phyloP scores from a whole-genome alignment of 1,140 invertebrate genomes.

The Drosophila yakuba region DNA sequence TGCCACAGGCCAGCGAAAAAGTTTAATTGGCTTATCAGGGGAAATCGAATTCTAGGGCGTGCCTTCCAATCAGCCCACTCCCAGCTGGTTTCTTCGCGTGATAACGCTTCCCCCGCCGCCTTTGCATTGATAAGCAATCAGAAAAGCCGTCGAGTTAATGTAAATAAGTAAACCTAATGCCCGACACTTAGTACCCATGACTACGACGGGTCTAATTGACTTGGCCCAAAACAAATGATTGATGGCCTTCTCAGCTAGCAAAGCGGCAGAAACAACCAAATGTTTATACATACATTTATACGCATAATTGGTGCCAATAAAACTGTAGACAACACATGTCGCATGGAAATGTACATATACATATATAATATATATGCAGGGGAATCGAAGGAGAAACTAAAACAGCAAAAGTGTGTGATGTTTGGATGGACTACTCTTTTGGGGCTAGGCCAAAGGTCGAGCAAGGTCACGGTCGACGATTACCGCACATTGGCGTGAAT shows the following conservation, averaged over 20 bases:
- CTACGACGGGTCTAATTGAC: constrained; percentile 63
- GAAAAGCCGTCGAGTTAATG: constrained; percentile 53
- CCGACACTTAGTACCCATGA: constrained; percentile 58
- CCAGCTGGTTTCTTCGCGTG: neutral
- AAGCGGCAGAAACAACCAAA: neutral
- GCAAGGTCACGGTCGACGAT: constrained; percentile 62
- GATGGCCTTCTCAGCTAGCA: constrained; percentile 48
- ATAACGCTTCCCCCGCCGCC: neutral
- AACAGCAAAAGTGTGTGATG: neutral
- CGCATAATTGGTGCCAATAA: constrained; percentile 74
- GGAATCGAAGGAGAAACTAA: constrained; percentile 19
- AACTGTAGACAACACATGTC: constrained; percentile 65
- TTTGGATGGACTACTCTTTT: constrained; percentile 24
- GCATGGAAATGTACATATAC: constrained; percentile 24
- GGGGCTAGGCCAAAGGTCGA: constrained; percentile 52
- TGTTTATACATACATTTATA: no score
- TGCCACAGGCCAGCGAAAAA: constrained; percentile 6
- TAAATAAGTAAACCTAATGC: constrained; percentile 53
- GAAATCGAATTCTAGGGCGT: constrained; percentile 6
- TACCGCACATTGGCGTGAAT: constrained; percentile 22
- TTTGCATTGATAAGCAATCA: constrained; percentile 47
- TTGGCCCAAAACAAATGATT: constrained; percentile 59
- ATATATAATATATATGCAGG: neutral
- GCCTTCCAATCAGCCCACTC: constrained; percentile 25
- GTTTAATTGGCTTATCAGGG: constrained; percentile 37